A percentile compares a stretch with the other conserved stretches of the same genome.
phyloP scores from a whole-genome alignment of 1,140 invertebrate species.

The Kradibia gibbosae region DNA sequence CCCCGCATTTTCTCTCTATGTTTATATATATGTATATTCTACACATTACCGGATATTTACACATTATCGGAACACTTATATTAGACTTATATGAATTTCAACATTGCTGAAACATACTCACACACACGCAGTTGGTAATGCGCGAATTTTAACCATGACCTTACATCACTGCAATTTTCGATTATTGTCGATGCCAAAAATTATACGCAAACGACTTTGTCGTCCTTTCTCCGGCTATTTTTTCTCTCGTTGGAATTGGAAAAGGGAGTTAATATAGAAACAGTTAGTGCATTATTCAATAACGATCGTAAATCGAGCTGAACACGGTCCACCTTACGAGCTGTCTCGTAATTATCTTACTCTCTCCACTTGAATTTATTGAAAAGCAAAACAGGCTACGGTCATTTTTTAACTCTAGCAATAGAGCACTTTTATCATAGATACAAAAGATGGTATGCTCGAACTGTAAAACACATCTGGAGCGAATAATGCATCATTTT shows the following conservation, averaged over 20 bases:
- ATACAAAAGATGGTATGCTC: neutral
- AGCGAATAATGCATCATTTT: too few relatives aligned
- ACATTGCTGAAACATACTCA: neutral
- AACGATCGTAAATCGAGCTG: neutral
- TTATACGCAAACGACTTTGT: too few relatives aligned
- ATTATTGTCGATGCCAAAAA: too few relatives aligned
- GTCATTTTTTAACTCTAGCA: neutral
- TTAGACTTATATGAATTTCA: neutral
- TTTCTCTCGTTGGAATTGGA: too few relatives aligned
- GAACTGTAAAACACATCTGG: too few relatives aligned
- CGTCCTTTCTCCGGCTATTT: too few relatives aligned
- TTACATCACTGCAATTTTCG: too few relatives aligned
- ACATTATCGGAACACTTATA: neutral
- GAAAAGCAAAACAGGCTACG: slow-evolving; percentile 14
- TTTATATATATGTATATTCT: neutral
- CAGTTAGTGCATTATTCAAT: slow-evolving; percentile 5
- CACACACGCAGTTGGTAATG: neutral
- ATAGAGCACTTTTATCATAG: neutral
- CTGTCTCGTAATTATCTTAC: neutral
- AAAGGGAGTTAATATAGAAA: too few relatives aligned
- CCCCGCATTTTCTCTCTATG: neutral
- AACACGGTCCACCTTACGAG: neutral
- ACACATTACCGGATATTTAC: too few relatives aligned
- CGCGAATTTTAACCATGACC: too few relatives aligned
- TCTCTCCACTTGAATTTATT: slow-evolving; percentile 45